A percentile compares a stretch with the other conserved stretches of the same genome.
Evolutionary conservation across 1,140 invertebrate species (phyloP).

Genomic region (Phymorhynchus buccinoides): DNA sequence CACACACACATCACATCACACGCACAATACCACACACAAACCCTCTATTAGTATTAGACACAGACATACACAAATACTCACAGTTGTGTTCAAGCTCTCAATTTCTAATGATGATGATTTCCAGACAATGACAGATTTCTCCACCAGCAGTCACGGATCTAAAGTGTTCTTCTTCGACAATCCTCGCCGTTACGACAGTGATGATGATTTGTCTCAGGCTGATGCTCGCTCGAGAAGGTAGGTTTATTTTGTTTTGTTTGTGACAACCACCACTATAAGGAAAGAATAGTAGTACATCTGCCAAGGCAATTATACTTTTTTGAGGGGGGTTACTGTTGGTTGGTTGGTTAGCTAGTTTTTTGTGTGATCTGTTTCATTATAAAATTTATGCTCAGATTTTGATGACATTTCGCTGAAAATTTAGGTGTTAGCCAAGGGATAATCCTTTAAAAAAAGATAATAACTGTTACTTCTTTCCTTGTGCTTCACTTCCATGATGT

Average conservation of each 20-base stretch:
- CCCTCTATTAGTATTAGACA: not conserved
- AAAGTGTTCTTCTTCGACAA: conserved; percentile 71
- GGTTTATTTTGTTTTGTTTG: conserved; percentile 15
- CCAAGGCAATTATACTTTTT: too few species aligned
- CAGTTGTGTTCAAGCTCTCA: not conserved
- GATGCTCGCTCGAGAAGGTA: conserved; percentile 50
- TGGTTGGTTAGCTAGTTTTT: too few species aligned
- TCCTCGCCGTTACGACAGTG: conserved; percentile 70
- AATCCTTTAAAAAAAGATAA: too few species aligned
- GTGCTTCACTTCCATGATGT: too few species aligned
- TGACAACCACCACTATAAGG: not conserved
- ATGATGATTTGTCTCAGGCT: conserved; percentile 62
- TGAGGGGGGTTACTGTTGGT: too few species aligned
- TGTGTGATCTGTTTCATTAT: too few species aligned
- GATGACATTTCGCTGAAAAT: too few species aligned
- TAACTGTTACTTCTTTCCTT: too few species aligned
- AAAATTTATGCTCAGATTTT: too few species aligned
- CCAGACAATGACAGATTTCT: conserved; percentile 59
- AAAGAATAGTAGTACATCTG: not conserved
- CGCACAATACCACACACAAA: not conserved
- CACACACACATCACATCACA: not conserved
- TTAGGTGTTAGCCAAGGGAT: too few species aligned
- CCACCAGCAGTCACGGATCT: conserved; percentile 57
- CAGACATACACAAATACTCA: not conserved
- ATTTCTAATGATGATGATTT: not conserved